Evolutionary conservation across 2,113 vertebrate species (phyloP), one percentile per base, ranked within the genome.

Genomic region (human): DNA sequence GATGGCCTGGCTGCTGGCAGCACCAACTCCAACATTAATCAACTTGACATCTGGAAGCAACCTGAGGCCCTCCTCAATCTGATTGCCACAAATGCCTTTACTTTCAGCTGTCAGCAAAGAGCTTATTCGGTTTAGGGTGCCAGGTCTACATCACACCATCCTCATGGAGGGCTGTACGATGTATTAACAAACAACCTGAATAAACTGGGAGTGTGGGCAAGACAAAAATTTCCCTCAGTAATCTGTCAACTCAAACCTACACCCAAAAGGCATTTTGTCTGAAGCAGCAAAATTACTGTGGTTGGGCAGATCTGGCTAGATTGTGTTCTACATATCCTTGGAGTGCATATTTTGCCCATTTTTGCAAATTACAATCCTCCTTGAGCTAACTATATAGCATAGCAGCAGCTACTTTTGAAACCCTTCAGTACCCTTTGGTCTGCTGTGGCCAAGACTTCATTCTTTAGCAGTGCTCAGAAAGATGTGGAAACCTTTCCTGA

Each of bases 51-150:
- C 84, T 96, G 92, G 93, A 97, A 93, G 79, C 68, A 86, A 96
- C 94, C 83, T 61, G 81, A 88, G 90, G 80, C 0, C 78, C 70
- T 35, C 93, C 57, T 13, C 32, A 35, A 73, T 61, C 95, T 68
- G 75, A 97, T 89, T 52, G 86, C 75, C 83, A 66, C 93, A 97
- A 96, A 90, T 78, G 93, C 82, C 97, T 96, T 93, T 70, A 16
- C 87, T 96, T 96, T 87, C 80, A 48, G 90, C 94, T 97, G 95
- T 98, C 96, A 94, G 92, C 90, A 95, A 50, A 93, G 75, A 93
- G 92, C 79, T 96, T 81, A 80, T 38, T 96, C 11, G 3, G 70
- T 59, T 81, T n/a, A 59, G 80, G 75, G 48, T 97, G 89, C 87
- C 94, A 94, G 84, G 45, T 80, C 96, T 75, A 59, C 17, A 66